phyloP scores from a whole-genome alignment of 1,140 invertebrate genomes.

The Magallana ariakensis region DNA sequence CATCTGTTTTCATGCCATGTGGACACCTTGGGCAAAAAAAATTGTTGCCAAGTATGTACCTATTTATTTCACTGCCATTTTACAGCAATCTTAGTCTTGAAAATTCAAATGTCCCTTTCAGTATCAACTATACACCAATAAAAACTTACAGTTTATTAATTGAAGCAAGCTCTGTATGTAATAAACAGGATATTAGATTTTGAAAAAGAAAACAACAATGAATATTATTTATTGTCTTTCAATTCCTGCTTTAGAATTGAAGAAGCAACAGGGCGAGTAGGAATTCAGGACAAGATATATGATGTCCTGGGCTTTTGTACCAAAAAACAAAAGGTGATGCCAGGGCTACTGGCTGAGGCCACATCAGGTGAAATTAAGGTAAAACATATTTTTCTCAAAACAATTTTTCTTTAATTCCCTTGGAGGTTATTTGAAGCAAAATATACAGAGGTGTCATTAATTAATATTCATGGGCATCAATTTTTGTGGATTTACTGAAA shows the following conservation, averaged over 20 bases:
- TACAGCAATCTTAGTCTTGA: not conserved
- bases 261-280: constrained; percentile 62
- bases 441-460: no score
- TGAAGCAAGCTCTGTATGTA: no score
- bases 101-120: not conserved
- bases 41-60: constrained; percentile 73
- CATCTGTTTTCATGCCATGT: constrained; percentile 82
- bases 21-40: constrained; percentile 80
- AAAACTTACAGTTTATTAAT: no score
- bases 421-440: no score
- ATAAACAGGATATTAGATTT: no score
- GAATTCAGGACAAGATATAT: constrained; percentile 76
- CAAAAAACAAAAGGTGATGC: constrained; percentile 70
- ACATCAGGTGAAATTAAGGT: constrained; percentile 76
- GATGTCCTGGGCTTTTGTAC: constrained; percentile 79
- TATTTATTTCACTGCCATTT: not conserved
- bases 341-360: constrained; percentile 80
- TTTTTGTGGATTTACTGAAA: no score
- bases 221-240: no score
- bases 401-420: no score
- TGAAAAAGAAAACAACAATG: no score
- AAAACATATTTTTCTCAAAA: not conserved
- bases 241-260: constrained; percentile 67
- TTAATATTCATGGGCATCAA: no score
- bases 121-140: not conserved